Percentiles rank a stretch among this genome's conserved stretches.
Conservation (phyloP, 2,797 vertebrate species). For the Sebastes iracundus region DNA sequence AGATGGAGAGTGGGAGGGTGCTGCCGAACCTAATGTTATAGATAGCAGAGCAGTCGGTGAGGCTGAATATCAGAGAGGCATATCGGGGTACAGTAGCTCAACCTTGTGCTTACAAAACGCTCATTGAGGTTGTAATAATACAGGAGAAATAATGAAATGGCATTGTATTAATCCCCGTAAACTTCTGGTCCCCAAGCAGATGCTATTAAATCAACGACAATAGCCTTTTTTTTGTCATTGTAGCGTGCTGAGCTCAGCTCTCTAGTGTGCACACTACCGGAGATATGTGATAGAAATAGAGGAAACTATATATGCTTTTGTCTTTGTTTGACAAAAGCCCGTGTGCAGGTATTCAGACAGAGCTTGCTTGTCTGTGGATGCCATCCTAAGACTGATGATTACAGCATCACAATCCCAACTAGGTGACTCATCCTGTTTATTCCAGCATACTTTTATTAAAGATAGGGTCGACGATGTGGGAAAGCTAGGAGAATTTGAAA, state of each 20-base stretch:
- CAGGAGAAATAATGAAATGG: conserved; percentile 23
- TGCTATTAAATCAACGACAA: not conserved
- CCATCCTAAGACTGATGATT: conserved; percentile 46
- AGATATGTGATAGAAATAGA: not conserved
- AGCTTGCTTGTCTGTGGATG: conserved; percentile 5
- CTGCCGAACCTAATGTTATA: conserved; percentile 54
- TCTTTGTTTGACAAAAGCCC: not conserved
- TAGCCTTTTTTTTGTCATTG: not conserved
- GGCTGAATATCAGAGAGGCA: conserved; percentile 35
- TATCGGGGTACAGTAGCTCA: conserved; percentile 22
- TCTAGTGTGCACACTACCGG: not conserved
- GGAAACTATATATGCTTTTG: not conserved
- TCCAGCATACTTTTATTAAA: not conserved
- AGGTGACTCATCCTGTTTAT: conserved; percentile 43
- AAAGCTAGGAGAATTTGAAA: too few relatives aligned
- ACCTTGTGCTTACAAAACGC: conserved; percentile 25
- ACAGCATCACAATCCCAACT: conserved; percentile 28
- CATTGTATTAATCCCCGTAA: conserved; percentile 6
- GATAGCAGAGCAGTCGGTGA: conserved; percentile 40
- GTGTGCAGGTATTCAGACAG: not conserved
- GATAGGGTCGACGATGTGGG: too few relatives aligned
- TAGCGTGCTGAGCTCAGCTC: not conserved
- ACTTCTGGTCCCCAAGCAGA: not conserved
- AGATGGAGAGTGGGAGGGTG: conserved; percentile 55
- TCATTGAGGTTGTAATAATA: conserved; percentile 16